Evolutionary conservation across 2,797 vertebrate genomes (phyloP).

Genomic region (Molossus alvarezi): DNA sequence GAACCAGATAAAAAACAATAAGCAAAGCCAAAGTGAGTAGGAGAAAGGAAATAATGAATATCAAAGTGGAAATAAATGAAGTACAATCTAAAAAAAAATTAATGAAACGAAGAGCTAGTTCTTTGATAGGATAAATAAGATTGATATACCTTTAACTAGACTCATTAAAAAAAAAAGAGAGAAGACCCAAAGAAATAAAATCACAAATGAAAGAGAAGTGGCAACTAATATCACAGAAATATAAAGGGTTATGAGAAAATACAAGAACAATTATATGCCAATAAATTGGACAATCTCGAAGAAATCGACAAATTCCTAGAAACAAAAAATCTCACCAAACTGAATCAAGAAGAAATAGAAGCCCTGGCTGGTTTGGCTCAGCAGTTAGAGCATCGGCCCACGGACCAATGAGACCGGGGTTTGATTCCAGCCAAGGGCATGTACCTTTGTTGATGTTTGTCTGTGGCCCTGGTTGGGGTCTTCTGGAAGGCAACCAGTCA

Average conservation of each 20-base stretch:
- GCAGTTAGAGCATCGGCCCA: no score
- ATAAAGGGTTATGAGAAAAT: neutral
- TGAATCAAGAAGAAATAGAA: neutral
- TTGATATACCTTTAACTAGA: neutral
- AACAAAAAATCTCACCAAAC: neutral
- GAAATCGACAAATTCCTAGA: neutral
- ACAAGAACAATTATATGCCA: neutral
- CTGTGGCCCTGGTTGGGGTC: no score
- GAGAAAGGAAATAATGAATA: neutral
- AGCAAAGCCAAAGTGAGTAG: neutral
- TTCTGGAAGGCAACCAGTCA: no score
- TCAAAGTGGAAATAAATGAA: neutral
- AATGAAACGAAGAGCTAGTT: neutral
- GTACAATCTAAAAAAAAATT: neutral
- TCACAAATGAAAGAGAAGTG: neutral
- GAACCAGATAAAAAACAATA: neutral
- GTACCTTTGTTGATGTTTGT: no score
- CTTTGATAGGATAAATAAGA: neutral
- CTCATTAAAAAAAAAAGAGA: neutral
- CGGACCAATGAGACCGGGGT: no score
- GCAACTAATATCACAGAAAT: neutral
- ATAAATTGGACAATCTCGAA: neutral
- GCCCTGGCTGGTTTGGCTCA: no score
- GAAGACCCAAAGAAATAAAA: neutral
- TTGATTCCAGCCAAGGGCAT: no score